Evolutionary conservation across 2,113 vertebrate genomes (phyloP).

Genomic region (Drymodes brunneopygia): DNA sequence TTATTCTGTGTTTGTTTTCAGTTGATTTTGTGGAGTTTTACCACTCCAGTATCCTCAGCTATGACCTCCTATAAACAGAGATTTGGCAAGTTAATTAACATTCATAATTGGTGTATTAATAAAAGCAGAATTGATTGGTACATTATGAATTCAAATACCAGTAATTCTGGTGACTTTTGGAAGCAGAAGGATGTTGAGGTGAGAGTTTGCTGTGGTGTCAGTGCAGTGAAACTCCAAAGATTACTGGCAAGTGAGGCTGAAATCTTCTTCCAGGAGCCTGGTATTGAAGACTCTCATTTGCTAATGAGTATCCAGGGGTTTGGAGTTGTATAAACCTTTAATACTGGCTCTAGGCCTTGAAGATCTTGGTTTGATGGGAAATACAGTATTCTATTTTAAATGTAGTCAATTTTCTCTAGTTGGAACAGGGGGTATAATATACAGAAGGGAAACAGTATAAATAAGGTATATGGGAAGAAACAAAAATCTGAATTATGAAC

Average conservation of each 20-base stretch:
- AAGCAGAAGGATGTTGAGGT: neutral
- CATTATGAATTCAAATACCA: fast-evolving
- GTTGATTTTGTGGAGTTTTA: neutral
- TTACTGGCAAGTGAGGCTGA: neutral
- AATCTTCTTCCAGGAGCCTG: neutral
- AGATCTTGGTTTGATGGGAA: neutral
- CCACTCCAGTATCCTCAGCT: neutral
- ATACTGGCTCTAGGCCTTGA: neutral
- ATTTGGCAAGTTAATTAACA: neutral
- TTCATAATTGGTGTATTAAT: neutral
- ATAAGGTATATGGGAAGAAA: neutral
- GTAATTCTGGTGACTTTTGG: neutral
- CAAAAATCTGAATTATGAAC: neutral
- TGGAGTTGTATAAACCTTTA: neutral
- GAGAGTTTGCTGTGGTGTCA: neutral
- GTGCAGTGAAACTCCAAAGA: neutral
- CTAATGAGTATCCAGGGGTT: neutral
- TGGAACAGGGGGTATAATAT: neutral
- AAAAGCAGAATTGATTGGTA: neutral
- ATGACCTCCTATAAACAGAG: neutral
- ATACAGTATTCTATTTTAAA: neutral
- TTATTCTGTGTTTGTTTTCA: neutral
- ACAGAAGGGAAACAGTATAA: neutral
- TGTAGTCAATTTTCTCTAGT: neutral
- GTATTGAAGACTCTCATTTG: neutral